Evolutionary conservation across 2,113 vertebrate species (phyloP).

Genomic region (Psophia crepitans): DNA sequence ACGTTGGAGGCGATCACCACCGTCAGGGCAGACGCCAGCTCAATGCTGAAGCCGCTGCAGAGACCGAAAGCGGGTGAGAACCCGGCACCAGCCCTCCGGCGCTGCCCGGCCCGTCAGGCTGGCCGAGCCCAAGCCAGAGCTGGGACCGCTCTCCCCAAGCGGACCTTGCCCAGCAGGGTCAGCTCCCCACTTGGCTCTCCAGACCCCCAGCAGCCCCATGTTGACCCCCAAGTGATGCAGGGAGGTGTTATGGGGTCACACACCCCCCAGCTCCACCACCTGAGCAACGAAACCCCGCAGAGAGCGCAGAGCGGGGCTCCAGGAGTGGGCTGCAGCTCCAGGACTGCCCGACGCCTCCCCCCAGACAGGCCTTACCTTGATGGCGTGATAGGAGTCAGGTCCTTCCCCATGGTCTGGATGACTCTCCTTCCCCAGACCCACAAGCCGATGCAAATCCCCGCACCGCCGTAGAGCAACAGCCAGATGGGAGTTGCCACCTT

Average conservation of each 20-base stretch:
- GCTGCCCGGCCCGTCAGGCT: rapidly evolving
- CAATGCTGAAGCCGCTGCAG: constrained; percentile 94
- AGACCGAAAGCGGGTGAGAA: background rate
- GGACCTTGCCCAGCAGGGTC: background rate
- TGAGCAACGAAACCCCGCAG: rapidly evolving
- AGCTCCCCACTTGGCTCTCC: background rate
- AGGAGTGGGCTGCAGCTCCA: background rate
- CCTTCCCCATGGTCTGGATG: constrained; percentile 96
- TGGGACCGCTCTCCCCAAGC: background rate
- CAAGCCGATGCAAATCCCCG: constrained; percentile 89
- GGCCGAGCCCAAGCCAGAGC: background rate
- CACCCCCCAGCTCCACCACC: background rate
- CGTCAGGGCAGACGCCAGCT: constrained; percentile 90
- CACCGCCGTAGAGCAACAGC: constrained; percentile 90
- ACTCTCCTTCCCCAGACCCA: constrained; percentile 98
- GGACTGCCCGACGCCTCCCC: background rate
- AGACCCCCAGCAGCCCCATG: background rate
- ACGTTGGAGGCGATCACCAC: constrained; percentile 93
- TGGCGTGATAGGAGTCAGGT: constrained; percentile 95
- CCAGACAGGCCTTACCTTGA: constrained; percentile 80
- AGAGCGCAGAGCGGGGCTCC: background rate
- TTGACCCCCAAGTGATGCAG: too few species aligned
- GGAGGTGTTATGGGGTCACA: rapidly evolving
- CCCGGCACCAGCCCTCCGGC: rapidly evolving
- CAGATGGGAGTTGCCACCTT: constrained; percentile 86